phyloP scores from a whole-genome alignment of 1,140 invertebrate species.

The Tachypleus tridentatus region DNA sequence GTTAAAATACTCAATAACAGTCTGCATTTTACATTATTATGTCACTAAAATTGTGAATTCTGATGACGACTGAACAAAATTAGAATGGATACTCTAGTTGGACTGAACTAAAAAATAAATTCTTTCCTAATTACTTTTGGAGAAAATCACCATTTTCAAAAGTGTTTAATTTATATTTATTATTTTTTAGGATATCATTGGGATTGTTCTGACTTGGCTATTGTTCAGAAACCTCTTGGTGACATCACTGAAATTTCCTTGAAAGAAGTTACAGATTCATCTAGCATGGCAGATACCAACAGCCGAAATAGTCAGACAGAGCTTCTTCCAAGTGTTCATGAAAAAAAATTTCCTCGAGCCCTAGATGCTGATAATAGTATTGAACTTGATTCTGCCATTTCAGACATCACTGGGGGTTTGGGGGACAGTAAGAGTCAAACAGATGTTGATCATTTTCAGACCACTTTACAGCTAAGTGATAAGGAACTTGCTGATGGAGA shows the following conservation, averaged over 20 bases:
- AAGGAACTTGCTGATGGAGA: constrained; percentile 35
- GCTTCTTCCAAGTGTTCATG: constrained; percentile 52
- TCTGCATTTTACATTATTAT: neutral
- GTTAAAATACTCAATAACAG: neutral
- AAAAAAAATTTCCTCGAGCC: constrained; percentile 67
- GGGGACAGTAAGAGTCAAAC: constrained; percentile 47
- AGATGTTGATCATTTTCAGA: constrained; percentile 41
- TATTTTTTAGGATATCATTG: neutral
- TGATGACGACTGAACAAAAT: neutral
- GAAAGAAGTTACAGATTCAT: constrained; percentile 78
- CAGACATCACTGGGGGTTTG: constrained; percentile 53
- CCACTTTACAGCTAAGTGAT: constrained; percentile 32
- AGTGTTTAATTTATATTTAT: constrained; percentile 66
- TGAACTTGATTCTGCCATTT: constrained; percentile 39
- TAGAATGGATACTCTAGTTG: too few species aligned
- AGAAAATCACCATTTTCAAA: constrained; percentile 9
- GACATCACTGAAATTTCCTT: constrained; percentile 86
- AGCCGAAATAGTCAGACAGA: constrained; percentile 22
- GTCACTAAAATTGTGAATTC: neutral
- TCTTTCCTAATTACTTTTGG: neutral
- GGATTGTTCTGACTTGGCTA: constrained; percentile 91
- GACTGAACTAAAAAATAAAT: neutral
- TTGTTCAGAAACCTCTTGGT: constrained; percentile 65
- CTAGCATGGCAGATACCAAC: constrained; percentile 75
- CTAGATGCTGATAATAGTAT: constrained; percentile 26